Conservation (phyloP, 2,797 vertebrate genomes). For the Sebastes cheni region DNA sequence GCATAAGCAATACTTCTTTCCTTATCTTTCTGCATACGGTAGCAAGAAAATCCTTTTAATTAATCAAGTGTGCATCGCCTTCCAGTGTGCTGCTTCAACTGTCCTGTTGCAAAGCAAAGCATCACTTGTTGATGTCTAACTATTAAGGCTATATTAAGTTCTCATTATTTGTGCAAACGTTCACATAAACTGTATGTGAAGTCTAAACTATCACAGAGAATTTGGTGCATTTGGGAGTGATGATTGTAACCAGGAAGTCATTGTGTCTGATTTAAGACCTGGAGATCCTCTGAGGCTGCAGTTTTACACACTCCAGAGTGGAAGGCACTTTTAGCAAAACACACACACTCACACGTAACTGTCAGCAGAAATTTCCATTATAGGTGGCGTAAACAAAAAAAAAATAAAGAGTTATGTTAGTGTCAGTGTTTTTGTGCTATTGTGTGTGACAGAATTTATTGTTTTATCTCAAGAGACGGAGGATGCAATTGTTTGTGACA, state of each 20-base stretch:
- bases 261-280: slow-evolving; percentile 35
- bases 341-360: slow-evolving; percentile 2
- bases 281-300: slow-evolving; percentile 15
- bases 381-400: slow-evolving; percentile 10
- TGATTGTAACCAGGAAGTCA: slow-evolving; percentile 7
- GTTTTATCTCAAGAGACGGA: slow-evolving; percentile 14
- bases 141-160: neutral
- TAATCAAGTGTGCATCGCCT: neutral
- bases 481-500: slow-evolving; percentile 18
- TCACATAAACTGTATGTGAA: neutral
- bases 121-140: neutral
- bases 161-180: neutral
- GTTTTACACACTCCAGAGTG: slow-evolving; percentile 10
- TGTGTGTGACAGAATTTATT: slow-evolving; percentile 6
- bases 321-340: slow-evolving; percentile 22
- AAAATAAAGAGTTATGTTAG: neutral
- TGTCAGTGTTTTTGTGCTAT: slow-evolving; percentile 9
- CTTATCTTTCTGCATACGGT: neutral
- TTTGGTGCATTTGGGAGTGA: slow-evolving; percentile 2
- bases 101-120: neutral
- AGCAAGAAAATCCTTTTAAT: neutral
- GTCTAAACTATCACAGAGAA: neutral
- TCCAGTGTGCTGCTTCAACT: neutral
- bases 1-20: neutral
- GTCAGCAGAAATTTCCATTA: slow-evolving; percentile 33